Conservation (phyloP, 2,888 invertebrate genomes). For the Spisula subtruncata region DNA sequence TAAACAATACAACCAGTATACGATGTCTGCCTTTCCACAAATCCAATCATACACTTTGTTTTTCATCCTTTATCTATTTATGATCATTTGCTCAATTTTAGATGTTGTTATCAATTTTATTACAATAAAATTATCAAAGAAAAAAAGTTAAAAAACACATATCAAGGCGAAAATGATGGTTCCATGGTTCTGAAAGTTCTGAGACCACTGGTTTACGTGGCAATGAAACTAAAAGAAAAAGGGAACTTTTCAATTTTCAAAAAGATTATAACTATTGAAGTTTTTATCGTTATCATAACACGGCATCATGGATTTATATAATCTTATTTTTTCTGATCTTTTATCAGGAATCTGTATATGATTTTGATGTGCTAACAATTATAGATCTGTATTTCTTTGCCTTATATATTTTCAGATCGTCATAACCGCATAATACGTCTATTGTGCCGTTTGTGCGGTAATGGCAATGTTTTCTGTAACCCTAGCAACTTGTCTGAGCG, state of each 20-base stretch:
- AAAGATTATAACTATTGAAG: constrained; percentile 42
- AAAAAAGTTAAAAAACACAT: background rate
- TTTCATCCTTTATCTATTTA: constrained; percentile 22
- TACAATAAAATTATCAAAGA: constrained; percentile 36
- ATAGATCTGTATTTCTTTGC: constrained; percentile 20
- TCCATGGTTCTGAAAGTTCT: background rate
- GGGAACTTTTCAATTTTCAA: constrained; percentile 47
- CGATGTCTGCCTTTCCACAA: constrained; percentile 28
- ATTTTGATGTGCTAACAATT: constrained; percentile 6
- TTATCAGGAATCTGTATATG: background rate
- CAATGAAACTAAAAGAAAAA: constrained; percentile 39
- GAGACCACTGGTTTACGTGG: background rate
- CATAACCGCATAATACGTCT: background rate
- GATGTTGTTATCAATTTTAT: constrained; percentile 37
- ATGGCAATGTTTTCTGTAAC: background rate
- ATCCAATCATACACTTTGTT: constrained; percentile 45
- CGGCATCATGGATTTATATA: constrained; percentile 36
- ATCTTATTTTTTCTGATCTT: constrained; percentile 33
- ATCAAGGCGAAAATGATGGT: constrained; percentile 3
- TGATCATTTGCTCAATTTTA: constrained; percentile 25
- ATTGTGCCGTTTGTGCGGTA: too few relatives aligned
- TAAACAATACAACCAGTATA: constrained; percentile 48
- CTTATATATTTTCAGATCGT: background rate
- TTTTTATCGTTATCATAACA: constrained; percentile 42
- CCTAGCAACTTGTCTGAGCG: background rate